Percentiles rank a stretch among this genome's conserved stretches.
These are phyloP conservation scores for Diprion similis DNA, from an alignment of 1,140 invertebrate species.

Conservation along the genomic window DNA sequence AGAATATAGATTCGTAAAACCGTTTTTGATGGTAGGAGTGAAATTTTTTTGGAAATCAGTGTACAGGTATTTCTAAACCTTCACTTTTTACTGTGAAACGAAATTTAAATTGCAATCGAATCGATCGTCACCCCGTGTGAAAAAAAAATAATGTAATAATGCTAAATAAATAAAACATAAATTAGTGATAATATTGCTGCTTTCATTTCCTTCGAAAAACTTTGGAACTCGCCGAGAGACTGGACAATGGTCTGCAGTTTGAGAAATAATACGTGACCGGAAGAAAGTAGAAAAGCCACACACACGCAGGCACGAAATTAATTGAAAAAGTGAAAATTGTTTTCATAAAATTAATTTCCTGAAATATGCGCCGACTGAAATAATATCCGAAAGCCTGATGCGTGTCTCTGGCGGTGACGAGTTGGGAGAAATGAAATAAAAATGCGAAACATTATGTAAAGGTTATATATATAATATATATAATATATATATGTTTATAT, in stretches of 20 bases:
- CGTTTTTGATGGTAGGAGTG: too few relatives aligned
- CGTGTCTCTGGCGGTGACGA: conserved; percentile 41
- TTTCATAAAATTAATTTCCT: conserved; percentile 62
- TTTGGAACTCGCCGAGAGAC: background rate
- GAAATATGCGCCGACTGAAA: conserved; percentile 62
- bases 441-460: conserved; percentile 24
- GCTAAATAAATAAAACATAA: too few relatives aligned
- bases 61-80: too few relatives aligned
- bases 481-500: conserved; percentile 9
- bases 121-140: too few relatives aligned
- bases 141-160: too few relatives aligned
- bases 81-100: too few relatives aligned
- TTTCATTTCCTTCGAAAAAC: too few relatives aligned
- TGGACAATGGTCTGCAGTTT: background rate
- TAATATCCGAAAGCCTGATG: conserved; percentile 59
- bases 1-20: too few relatives aligned
- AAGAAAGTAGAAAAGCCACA: conserved; percentile 34
- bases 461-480: conserved; percentile 12
- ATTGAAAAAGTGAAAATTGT: conserved; percentile 64
- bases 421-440: conserved; percentile 27
- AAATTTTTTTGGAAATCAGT: too few relatives aligned
- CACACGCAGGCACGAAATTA: conserved; percentile 45
- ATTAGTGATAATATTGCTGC: too few relatives aligned
- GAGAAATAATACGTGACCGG: background rate
- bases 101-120: too few relatives aligned